Evolutionary conservation across 1,140 invertebrate genomes (phyloP), one percentile per base, ranked within the genome.

Genomic region (Drosophila hydei): DNA sequence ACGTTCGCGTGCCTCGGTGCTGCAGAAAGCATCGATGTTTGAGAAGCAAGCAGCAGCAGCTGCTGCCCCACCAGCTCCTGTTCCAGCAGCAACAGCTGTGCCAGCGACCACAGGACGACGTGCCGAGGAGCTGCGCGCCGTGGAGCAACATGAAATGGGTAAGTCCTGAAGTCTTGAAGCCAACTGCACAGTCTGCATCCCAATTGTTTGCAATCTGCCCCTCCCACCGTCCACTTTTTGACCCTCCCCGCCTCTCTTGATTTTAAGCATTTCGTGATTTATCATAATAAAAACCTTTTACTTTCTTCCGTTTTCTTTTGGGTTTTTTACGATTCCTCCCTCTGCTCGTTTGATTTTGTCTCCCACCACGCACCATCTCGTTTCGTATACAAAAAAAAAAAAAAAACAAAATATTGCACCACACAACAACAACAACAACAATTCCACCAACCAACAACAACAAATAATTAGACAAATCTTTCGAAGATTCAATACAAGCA

Each of bases 401-500:
- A 33, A 3, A 11, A 11, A 11, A 1, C 2, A 33, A 2, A 11
- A 11, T 33, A 33, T 33, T 43, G 47, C 64, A 72, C 74, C 58
- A 72, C 65, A 76, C 47, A 33, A 59, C 54, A 50, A 51, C 50
- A 69, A 33, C 67, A 63, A 56, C 65, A 72, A 75, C 52, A 65
- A 83, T 30, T 67, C 54, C 68, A 69, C 69, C 45, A 68, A 11
- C 30, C 48, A 47, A 48, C 71, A 55, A 79, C 71, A 55, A 60
- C 48, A 59, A 79, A 73, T 79, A 81, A 72, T 79, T 74, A 91
- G 91, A 91, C 79, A 89, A 91, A 85, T 88, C 89, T 84, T 91
- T 91, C 73, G 91, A 91, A 89, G 90, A 91, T 72, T 92, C 90
- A 68, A 91, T 91, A 74, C 89, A 91, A 90, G 91, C 90, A 75